Base-by-base conservation (phyloP, 2,113 vertebrate species). In the Mesembrinibis cayennensis region DNA sequence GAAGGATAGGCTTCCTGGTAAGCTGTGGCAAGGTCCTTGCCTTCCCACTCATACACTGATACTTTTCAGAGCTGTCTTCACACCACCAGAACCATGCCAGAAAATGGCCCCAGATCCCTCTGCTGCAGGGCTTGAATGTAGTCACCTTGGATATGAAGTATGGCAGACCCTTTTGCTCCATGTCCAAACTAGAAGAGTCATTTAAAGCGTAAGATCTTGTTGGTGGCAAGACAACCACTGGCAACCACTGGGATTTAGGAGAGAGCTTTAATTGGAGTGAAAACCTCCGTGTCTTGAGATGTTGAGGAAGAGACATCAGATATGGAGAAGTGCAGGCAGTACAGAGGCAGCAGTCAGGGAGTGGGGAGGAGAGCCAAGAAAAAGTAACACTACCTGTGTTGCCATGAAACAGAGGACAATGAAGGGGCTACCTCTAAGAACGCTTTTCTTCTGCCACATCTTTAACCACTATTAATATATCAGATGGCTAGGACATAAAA, bases 391-490 rank as follows among this genome's bases (percentile, higher is more conserved):
- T 79, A 69, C 47, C 17, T 38, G 49, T 5, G 2, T 79, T 80
- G 69, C 81, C 52, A 18, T 3, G 11, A 22, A 82, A 61, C 5
- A 22, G 30, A 66, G 36, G 49, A 67, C 4, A 17, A 21, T 27
- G 66, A 62, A 66, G 29, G 34, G 5, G 10, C 32, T 36, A 18
- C 7, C 29, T 61, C 44, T 58, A 82, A 61, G 76, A 80, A 59
- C 0, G 0, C 1, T 21, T 80, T 62, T 90, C 14, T 40, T 67
- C 44, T 81, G 6, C 45, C 8, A 20, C 10, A 2, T 38, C 44
- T 52, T 12, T 59, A 78, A 45, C 26, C 1, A 5, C 20, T 6
- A 13, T 32, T 36, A 71, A 56, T 47, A 52, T 14, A 25, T 62
- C 71, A 47, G 34, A 29, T 36, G 50, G 20, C 6, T 67, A 65